Evolutionary conservation across 2,113 vertebrate genomes (phyloP).

Genomic region (Butastur rufipennis): DNA sequence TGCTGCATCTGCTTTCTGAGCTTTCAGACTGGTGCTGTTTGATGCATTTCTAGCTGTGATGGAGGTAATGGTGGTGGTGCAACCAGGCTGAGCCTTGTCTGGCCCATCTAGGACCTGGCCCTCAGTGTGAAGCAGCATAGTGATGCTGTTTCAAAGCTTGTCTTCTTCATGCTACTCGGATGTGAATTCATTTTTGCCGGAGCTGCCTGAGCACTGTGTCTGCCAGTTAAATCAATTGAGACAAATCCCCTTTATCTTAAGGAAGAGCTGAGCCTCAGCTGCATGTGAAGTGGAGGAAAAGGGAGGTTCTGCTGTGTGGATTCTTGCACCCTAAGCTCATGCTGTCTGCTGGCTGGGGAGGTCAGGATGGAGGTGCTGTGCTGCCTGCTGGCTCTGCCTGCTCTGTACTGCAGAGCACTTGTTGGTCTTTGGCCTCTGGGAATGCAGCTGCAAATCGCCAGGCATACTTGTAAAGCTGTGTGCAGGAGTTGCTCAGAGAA

Average conservation of each 20-base stretch:
- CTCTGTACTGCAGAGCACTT: rapidly evolving
- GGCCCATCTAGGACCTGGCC: rapidly evolving
- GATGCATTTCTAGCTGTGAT: not conserved
- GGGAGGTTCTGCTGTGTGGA: not conserved
- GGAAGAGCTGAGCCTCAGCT: not conserved
- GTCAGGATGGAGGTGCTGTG: not conserved
- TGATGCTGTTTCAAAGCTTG: not conserved
- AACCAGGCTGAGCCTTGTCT: not conserved
- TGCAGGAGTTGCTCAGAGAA: not conserved
- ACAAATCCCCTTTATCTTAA: not conserved
- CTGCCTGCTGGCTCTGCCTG: too few species aligned
- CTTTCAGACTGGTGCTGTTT: not conserved
- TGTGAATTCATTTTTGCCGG: not conserved
- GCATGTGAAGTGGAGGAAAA: not conserved
- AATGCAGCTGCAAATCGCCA: rapidly evolving
- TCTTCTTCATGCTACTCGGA: not conserved
- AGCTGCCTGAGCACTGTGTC: not conserved
- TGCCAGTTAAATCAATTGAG: not conserved
- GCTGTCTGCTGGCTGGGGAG: rapidly evolving
- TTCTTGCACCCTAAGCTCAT: rapidly evolving
- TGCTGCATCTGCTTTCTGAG: not conserved
- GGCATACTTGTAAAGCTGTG: not conserved
- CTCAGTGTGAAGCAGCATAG: rapidly evolving
- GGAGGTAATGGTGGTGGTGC: not conserved
- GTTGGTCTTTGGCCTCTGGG: not conserved